Conservation (phyloP, 2,888 invertebrate genomes). For the Poecilus cupreus region DNA sequence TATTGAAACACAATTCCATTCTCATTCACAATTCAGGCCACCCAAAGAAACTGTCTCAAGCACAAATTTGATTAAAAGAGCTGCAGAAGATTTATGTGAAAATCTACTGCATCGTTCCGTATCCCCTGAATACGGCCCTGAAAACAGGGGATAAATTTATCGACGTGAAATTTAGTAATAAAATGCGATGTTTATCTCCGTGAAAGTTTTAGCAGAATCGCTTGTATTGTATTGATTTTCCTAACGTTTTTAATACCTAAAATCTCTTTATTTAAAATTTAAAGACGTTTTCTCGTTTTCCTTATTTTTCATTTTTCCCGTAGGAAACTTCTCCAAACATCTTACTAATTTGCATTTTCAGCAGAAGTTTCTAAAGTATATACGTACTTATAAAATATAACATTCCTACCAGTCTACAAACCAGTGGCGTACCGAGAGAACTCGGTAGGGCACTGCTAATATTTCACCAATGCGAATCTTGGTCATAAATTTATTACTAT, state of each 20-base stretch:
- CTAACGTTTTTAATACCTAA: slow-evolving; percentile 48
- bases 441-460: too few species aligned
- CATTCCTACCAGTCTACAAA: slow-evolving; percentile 42
- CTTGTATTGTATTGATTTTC: slow-evolving; percentile 62
- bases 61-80: background rate
- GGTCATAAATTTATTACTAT: too few species aligned
- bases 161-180: background rate
- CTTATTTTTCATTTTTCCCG: slow-evolving; percentile 25
- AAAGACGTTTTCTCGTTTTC: slow-evolving; percentile 4
- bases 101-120: background rate
- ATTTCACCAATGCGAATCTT: too few species aligned
- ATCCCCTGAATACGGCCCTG: background rate
- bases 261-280: slow-evolving; percentile 29
- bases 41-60: too few species aligned
- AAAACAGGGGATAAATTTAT: background rate
- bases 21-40: too few species aligned
- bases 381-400: slow-evolving; percentile 26
- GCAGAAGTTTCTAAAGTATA: slow-evolving; percentile 25
- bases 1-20: too few species aligned
- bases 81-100: background rate
- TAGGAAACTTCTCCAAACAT: slow-evolving; percentile 15
- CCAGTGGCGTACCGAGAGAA: slow-evolving; percentile 11
- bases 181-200: background rate
- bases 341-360: slow-evolving; percentile 37
- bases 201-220: slow-evolving; percentile 51